phyloP scores from a whole-genome alignment of 2,113 vertebrate species.

The Hystrix cristata region DNA sequence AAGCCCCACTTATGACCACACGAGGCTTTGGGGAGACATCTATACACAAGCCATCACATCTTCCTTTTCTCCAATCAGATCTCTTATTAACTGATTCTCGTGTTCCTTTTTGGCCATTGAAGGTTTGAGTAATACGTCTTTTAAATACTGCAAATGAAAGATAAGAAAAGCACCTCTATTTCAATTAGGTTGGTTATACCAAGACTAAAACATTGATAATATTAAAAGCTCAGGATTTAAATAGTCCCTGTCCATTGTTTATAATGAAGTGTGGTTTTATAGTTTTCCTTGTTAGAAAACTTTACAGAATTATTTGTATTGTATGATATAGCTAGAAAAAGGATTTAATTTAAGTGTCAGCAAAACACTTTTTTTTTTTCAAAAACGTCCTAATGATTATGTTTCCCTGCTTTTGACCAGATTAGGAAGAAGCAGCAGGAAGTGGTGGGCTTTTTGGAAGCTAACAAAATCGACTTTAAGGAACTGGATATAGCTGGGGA shows the following conservation, averaged over 20 bases:
- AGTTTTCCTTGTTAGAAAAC: neutral
- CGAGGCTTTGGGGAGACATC: too few species aligned
- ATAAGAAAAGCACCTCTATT: neutral
- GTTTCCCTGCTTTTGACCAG: constrained; percentile 84
- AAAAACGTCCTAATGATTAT: neutral
- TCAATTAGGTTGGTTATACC: too few species aligned
- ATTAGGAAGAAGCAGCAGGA: constrained; percentile 99
- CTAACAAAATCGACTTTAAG: constrained; percentile 97
- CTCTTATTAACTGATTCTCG: neutral
- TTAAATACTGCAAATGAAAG: neutral
- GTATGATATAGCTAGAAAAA: neutral
- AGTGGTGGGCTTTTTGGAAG: constrained; percentile 97
- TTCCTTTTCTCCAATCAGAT: neutral
- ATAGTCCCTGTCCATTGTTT: neutral
- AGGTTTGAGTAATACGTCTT: neutral
- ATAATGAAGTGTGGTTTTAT: neutral
- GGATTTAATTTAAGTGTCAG: neutral
- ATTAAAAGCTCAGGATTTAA: neutral
- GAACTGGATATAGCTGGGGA: constrained; percentile 97
- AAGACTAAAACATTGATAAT: neutral
- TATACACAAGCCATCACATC: too few species aligned
- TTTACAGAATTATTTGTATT: neutral
- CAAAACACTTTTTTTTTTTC: neutral
- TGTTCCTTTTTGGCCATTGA: neutral
- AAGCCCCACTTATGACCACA: too few species aligned